These are phyloP conservation scores for Ophiodon elongatus DNA, from an alignment of 2,113 vertebrate species.

Conservation along the genomic window DNA sequence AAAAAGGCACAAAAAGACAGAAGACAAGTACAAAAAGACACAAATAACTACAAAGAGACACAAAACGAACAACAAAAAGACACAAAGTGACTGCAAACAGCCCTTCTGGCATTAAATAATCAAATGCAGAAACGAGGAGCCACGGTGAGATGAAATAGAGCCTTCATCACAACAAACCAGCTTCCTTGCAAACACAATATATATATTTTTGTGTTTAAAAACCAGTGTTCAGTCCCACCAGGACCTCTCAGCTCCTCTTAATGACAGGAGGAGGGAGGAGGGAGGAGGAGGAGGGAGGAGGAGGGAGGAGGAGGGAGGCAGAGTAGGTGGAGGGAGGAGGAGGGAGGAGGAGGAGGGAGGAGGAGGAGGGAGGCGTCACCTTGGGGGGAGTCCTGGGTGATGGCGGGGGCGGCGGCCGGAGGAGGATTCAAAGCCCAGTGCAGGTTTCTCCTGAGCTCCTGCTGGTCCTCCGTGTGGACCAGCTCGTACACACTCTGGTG, in stretches of 20 bases:
- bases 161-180: not conserved
- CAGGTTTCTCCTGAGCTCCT: constrained; percentile 86
- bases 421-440: constrained; percentile 85
- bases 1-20: not conserved
- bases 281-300: too few species aligned
- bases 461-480: constrained; percentile 88
- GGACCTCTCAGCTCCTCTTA: not conserved
- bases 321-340: too few species aligned
- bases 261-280: too few species aligned
- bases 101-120: not conserved
- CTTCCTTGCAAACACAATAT: not conserved
- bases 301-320: too few species aligned
- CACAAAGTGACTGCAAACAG: not conserved
- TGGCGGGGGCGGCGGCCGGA: not conserved
- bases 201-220: too few species aligned
- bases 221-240: not conserved
- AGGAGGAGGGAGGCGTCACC: constrained; percentile 51
- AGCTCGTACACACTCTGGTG: constrained; percentile 89
- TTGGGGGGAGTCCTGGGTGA: constrained; percentile 66
- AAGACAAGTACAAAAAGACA: too few species aligned
- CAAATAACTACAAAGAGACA: too few species aligned
- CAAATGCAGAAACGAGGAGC: too few species aligned
- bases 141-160: not conserved
- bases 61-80: not conserved
- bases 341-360: too few species aligned